These are phyloP conservation scores for Acleris cristana DNA, from an alignment of 2,888 invertebrate genomes.

Conservation along the genomic window DNA sequence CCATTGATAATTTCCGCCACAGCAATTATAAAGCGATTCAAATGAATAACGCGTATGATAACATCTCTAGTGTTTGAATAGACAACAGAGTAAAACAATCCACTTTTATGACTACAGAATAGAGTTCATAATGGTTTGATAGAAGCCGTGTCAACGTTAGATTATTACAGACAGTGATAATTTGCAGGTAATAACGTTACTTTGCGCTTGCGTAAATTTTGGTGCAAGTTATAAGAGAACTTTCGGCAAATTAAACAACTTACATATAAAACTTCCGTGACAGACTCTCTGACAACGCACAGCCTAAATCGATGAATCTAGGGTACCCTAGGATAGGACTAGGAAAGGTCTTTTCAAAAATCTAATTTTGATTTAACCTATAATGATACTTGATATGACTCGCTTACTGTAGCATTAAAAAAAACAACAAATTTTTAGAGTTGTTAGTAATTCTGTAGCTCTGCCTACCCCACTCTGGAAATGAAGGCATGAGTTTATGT, in stretches of 20 bases:
- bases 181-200: slow-evolving; percentile 31
- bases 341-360: no score
- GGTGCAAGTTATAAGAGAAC: slow-evolving; percentile 20
- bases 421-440: no score
- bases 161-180: slow-evolving; percentile 33
- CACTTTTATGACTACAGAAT: slow-evolving; percentile 2
- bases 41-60: slow-evolving; percentile 41
- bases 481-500: no score
- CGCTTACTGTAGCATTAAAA: no score
- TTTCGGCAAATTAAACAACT: not conserved
- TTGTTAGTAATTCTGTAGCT: no score
- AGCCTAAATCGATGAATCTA: no score
- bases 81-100: not conserved
- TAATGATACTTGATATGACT: no score
- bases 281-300: no score
- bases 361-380: no score
- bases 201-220: slow-evolving; percentile 5
- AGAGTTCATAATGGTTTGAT: slow-evolving; percentile 11
- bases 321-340: no score
- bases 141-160: slow-evolving; percentile 2
- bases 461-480: no score
- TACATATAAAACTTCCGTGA: no score
- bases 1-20: slow-evolving; percentile 36
- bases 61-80: slow-evolving; percentile 36
- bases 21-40: slow-evolving; percentile 46